Conservation (phyloP, 2,888 invertebrate genomes). For the Tuta absoluta region DNA sequence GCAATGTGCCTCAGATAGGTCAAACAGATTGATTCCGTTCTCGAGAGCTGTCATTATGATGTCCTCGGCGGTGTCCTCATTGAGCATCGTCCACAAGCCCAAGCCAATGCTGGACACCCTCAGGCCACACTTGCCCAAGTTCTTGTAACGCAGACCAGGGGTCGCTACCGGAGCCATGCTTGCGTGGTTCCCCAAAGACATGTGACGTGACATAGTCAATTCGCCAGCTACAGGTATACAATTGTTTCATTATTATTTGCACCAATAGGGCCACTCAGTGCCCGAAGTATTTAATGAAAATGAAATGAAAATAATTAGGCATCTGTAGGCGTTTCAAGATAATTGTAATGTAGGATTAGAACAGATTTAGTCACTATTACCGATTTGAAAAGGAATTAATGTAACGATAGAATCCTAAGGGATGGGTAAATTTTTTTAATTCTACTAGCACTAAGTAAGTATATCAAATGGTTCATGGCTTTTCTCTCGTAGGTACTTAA, state of each 20-base stretch:
- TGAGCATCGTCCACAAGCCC: constrained; percentile 95
- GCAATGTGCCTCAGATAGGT: constrained; percentile 96
- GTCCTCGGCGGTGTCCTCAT: constrained; percentile 93
- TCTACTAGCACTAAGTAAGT: too few relatives aligned
- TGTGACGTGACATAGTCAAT: constrained; percentile 68
- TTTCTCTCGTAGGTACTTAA: too few relatives aligned
- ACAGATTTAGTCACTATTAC: too few relatives aligned
- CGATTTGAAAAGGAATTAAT: too few relatives aligned
- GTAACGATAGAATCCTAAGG: too few relatives aligned
- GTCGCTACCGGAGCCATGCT: constrained; percentile 85
- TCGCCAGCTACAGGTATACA: constrained; percentile 54
- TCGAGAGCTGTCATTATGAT: constrained; percentile 96
- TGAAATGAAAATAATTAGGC: too few relatives aligned
- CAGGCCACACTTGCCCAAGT: constrained; percentile 97
- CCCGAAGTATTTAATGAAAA: too few relatives aligned
- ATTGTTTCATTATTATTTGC: background rate
- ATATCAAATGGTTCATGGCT: too few relatives aligned
- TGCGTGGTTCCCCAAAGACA: constrained; percentile 81
- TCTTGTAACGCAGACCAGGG: constrained; percentile 93
- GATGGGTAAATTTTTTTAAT: too few relatives aligned
- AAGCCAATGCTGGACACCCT: constrained; percentile 96
- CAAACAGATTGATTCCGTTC: constrained; percentile 97
- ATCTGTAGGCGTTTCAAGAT: too few relatives aligned
- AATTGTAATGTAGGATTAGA: too few relatives aligned
- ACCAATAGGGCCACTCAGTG: too few relatives aligned